phyloP scores from a whole-genome alignment of 2,797 vertebrate genomes.

The Diglossa cyanea region DNA sequence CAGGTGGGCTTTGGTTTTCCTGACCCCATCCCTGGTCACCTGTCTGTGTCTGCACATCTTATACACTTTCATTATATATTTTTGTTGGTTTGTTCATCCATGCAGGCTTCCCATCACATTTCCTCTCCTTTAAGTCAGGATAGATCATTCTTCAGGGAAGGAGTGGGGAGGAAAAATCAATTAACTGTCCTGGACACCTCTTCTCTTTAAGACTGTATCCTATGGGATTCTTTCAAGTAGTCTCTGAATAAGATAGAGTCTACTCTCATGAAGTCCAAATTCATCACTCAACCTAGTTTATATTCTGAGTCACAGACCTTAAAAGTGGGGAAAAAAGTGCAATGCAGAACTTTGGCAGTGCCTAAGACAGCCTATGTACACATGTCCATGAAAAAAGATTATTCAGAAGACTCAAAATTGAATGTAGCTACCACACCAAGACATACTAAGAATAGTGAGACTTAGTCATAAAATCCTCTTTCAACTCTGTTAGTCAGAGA shows the following conservation, averaged over 20 bases:
- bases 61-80: background rate
- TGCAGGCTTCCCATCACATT: background rate
- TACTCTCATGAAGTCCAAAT: background rate
- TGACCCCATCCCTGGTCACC: background rate
- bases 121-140: background rate
- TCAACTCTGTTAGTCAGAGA: background rate
- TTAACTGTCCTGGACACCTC: background rate
- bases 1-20: background rate
- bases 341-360: background rate
- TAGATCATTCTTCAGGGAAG: background rate
- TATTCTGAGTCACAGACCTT: background rate
- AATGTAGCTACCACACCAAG: background rate
- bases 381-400: background rate
- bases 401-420: background rate
- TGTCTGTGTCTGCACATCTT: background rate
- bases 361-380: background rate
- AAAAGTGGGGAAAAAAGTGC: background rate
- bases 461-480: background rate
- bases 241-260: background rate
- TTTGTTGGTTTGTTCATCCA: background rate
- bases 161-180: background rate
- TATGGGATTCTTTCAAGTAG: background rate
- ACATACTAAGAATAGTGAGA: background rate
- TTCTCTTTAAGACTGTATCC: background rate
- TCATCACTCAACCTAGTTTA: background rate